Evolutionary conservation across 1,140 invertebrate genomes (phyloP), one percentile per base, ranked within the genome.

Genomic region (Musca domestica): DNA sequence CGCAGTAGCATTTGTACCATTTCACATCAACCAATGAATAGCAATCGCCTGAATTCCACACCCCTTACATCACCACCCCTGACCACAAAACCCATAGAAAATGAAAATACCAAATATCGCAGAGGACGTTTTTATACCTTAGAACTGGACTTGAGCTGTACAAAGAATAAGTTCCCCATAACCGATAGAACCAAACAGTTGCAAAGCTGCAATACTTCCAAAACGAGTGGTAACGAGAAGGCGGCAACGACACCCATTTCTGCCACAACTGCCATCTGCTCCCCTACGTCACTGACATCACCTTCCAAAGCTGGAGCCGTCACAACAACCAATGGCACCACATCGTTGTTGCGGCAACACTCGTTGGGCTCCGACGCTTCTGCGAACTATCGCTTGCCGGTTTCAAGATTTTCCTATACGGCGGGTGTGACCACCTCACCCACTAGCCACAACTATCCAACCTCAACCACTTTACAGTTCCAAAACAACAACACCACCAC

Each of bases 141-240:
- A 17, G 77, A 80, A 48, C 67, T 81, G 25, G 80, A 82, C 58
- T 70, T 82, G 22, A 82, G 80, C 65, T 82, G 80, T 70, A 81
- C 80, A 17, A 78, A 76, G 23, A 82, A 82, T 65, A 82, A 82
- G 70, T 82, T 82, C 72, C 80, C 80, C n/a, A 81, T 82, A 14
- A 81, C 72, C 23, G 73, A 81, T 71, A 77, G 80, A 56, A 74
- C 23, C 41, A 63, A 52, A 47, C 56, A 49, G 64, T 56, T 15
- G 20, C 71, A 20, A 51, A 20, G 30, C 3, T 6, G 23, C 30
- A 5, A 14, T 56, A 65, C 12, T 61, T 17, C 20, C 17, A 67
- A 67, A 47, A 27, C 27, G 54, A 22, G 15, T 27, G 34, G 6
- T 12, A 41, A 67, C 19, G 54, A 23, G 46, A 27, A 27, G 66